Percentiles rank a stretch among this genome's conserved stretches.
phyloP scores from a whole-genome alignment of 2,888 invertebrate genomes.

The Oscheius sp. region DNA sequence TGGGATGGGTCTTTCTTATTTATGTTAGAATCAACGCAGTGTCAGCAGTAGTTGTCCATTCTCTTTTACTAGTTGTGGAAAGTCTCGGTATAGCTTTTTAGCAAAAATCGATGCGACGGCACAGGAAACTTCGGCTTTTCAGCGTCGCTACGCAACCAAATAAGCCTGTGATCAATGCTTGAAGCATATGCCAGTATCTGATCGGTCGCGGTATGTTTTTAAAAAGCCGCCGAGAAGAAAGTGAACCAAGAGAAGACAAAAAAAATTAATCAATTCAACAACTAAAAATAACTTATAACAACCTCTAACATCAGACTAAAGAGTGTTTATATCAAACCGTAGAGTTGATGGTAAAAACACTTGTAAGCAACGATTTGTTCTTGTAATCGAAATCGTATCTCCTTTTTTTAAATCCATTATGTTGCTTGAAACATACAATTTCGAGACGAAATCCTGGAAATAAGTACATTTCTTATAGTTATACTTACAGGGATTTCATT shows the following conservation, averaged over 20 bases:
- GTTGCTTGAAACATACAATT: constrained; percentile 34
- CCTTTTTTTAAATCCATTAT: constrained; percentile 7
- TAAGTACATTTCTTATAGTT: neutral
- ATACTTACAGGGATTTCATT: constrained; percentile 36
- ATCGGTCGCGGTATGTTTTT: too few species aligned
- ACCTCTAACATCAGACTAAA: constrained; percentile 4
- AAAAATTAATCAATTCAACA: neutral
- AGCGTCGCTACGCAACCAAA: too few species aligned
- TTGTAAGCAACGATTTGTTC: constrained; percentile 25
- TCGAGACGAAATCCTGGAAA: constrained; percentile 34
- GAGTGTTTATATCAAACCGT: constrained; percentile 4
- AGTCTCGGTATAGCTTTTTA: constrained; percentile 3
- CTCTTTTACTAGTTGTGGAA: neutral
- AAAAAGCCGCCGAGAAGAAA: neutral
- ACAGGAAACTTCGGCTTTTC: too few species aligned
- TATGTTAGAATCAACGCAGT: neutral
- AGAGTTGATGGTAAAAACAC: constrained; percentile 32
- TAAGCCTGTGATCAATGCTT: too few species aligned
- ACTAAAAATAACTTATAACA: neutral
- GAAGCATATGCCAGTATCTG: too few species aligned
- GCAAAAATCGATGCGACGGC: constrained; percentile 4
- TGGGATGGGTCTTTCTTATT: too few species aligned
- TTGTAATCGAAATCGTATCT: constrained; percentile 19
- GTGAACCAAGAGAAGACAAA: neutral
- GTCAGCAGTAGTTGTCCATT: neutral